A percentile compares a stretch with the other conserved stretches of the same genome.
These are phyloP conservation scores for Chaetops frenatus DNA, from an alignment of 2,113 vertebrate species.

Conservation along the genomic window DNA sequence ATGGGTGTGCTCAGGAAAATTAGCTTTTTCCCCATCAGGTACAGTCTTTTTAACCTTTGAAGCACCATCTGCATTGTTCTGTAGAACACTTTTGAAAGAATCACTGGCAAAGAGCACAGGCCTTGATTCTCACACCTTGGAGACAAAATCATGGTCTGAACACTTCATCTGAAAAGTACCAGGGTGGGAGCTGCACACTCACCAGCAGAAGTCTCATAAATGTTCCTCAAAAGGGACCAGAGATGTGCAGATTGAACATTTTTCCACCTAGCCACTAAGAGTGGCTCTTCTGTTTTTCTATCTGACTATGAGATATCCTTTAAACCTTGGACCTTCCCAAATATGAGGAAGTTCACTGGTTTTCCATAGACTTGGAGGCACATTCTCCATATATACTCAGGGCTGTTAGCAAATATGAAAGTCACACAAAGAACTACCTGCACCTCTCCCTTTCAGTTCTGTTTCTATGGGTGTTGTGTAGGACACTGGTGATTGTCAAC, in stretches of 20 bases:
- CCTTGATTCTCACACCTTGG: background rate
- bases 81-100: background rate
- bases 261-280: background rate
- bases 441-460: background rate
- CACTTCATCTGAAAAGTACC: background rate
- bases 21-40: background rate
- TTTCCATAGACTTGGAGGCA: background rate
- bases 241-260: background rate
- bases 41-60: background rate
- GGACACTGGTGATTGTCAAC: background rate
- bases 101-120: background rate
- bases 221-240: background rate
- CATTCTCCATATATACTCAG: background rate
- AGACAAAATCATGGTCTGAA: background rate
- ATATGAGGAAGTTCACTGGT: background rate
- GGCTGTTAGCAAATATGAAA: background rate
- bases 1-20: background rate
- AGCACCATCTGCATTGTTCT: background rate
- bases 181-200: background rate
- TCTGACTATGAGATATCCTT: background rate
- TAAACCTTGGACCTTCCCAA: background rate
- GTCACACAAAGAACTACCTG: background rate
- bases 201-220: background rate
- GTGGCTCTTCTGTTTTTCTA: background rate
- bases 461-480: background rate